Percentiles rank a stretch among this genome's conserved stretches.
Evolutionary conservation across 2,797 vertebrate species (phyloP).

Genomic region (Sebastes dallii): DNA sequence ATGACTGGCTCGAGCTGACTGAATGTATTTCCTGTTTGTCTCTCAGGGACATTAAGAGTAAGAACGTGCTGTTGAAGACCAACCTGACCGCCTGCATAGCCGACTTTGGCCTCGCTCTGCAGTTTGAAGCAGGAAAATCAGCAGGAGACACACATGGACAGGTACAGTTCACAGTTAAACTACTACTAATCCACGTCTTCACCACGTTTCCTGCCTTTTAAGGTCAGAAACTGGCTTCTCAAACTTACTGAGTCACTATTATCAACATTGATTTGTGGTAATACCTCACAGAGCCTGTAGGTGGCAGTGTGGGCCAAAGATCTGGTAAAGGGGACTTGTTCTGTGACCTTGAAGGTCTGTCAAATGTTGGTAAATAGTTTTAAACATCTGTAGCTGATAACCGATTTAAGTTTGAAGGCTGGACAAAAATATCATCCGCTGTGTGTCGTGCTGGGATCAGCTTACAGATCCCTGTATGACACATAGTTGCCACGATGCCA

Average conservation of each 20-base stretch:
- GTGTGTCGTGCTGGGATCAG: neutral
- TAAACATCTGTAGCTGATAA: neutral
- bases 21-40: neutral
- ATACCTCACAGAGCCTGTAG: neutral
- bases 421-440: neutral
- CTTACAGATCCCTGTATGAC: neutral
- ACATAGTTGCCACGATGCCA: neutral
- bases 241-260: neutral
- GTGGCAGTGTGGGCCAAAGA: neutral
- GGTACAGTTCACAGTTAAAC: constrained; percentile 48
- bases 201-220: no score
- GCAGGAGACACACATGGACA: constrained; percentile 97
- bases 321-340: neutral
- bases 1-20: neutral
- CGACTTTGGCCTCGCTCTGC: constrained; percentile 95
- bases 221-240: neutral
- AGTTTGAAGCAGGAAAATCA: constrained; percentile 97
- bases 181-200: neutral
- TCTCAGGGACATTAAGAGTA: constrained; percentile 96
- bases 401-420: neutral
- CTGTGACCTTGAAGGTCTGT: neutral
- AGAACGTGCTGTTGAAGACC: constrained; percentile 95
- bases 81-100: constrained; percentile 94
- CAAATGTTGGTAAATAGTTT: neutral
- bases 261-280: neutral